Percentiles rank a stretch among this genome's conserved stretches.
phyloP scores from a whole-genome alignment of 2,888 invertebrate genomes.

The Stegana nigrithorax region DNA sequence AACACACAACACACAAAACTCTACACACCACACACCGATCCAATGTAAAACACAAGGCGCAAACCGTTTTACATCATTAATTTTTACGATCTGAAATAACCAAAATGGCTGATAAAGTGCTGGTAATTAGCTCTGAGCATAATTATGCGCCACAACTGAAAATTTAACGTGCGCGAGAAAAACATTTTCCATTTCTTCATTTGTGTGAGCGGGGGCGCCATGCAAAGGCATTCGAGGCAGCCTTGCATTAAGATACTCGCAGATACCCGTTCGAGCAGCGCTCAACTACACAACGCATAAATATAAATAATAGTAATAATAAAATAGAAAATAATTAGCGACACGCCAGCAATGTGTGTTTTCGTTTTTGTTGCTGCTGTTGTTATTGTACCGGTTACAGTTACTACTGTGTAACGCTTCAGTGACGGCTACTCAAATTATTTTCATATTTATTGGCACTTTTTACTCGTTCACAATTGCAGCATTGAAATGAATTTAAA shows the following conservation, averaged over 20 bases:
- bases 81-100: constrained; percentile 55
- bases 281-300: too few relatives aligned
- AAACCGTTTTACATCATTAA: constrained; percentile 56
- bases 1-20: too few relatives aligned
- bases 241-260: too few relatives aligned
- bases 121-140: constrained; percentile 40
- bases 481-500: neutral
- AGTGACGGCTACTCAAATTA: constrained; percentile 49
- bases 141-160: too few relatives aligned
- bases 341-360: constrained; percentile 52
- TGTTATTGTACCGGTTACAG: too few relatives aligned
- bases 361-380: too few relatives aligned
- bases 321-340: constrained; percentile 50
- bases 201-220: too few relatives aligned
- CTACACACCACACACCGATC: neutral
- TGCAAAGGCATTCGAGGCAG: too few relatives aligned
- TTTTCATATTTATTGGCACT: constrained; percentile 6
- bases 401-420: constrained; percentile 43
- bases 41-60: constrained; percentile 28
- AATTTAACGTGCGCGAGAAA: too few relatives aligned
- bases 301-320: constrained; percentile 32
- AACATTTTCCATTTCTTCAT: too few relatives aligned
- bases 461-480: neutral
- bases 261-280: too few relatives aligned
- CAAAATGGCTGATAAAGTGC: constrained; percentile 55